Evolutionary conservation across 2,888 invertebrate genomes (phyloP).

Genomic region (Xylota sylvarum): DNA sequence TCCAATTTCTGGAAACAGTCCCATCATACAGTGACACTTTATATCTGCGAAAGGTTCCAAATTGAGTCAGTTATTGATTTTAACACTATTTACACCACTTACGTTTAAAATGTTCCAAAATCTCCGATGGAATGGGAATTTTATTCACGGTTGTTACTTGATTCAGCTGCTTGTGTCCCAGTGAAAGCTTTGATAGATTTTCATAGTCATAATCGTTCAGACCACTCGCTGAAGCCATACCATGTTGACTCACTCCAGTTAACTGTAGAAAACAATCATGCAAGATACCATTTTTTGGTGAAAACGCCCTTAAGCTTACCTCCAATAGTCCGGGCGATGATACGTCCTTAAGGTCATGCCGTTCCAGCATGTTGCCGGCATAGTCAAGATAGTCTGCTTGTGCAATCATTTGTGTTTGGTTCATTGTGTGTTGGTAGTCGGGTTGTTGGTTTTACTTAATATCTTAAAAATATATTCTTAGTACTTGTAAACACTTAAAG

Average conservation of each 20-base stretch:
- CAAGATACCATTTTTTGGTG: too few species aligned
- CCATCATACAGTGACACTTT: conserved; percentile 98
- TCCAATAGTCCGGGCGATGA: conserved; percentile 82
- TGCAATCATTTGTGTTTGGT: conserved; percentile 79
- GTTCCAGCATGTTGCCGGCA: conserved; percentile 92
- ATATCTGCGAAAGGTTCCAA: conserved; percentile 88
- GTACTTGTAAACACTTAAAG: conserved; percentile 32
- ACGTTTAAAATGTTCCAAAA: conserved; percentile 98
- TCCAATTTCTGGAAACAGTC: conserved; percentile 97
- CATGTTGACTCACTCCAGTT: conserved; percentile 88
- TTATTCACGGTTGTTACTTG: conserved; percentile 93
- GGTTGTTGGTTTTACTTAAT: conserved; percentile 11
- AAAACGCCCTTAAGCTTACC: conserved; percentile 78
- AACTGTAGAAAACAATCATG: conserved; percentile 83
- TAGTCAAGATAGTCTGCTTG: conserved; percentile 90
- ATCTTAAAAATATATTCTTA: conserved; percentile 6
- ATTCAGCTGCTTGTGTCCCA: conserved; percentile 89
- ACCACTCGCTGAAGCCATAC: conserved; percentile 94
- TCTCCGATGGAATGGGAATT: conserved; percentile 96
- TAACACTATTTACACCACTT: conserved; percentile 80
- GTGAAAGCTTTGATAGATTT: conserved; percentile 89
- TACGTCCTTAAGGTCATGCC: conserved; percentile 85
- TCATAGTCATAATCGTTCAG: conserved; percentile 96
- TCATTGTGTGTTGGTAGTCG: conserved; percentile 78
- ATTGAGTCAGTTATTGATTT: not conserved